Evolutionary conservation across 2,113 vertebrate genomes (phyloP), one percentile per base, ranked within the genome.

Genomic region (Empidonax alnorum): DNA sequence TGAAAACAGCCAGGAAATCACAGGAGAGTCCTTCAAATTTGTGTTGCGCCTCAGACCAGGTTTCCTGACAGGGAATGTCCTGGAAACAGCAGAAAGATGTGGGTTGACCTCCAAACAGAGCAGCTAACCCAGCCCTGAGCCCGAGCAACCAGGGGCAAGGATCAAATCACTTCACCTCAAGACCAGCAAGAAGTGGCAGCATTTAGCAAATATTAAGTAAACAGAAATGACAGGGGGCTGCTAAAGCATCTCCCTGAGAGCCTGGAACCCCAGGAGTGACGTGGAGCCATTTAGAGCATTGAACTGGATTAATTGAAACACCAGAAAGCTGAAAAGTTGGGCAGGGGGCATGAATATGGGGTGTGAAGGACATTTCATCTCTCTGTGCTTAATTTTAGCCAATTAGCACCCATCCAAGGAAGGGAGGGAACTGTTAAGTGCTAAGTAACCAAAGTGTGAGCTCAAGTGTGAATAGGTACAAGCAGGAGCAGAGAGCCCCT

Each of bases 321-420:
- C 55, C 59, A 80, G 67, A 39, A 67, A 37, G 79, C 67, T 74
- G 71, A 72, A 89, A 90, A 90, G 27, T 75, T 58, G 78, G 31
- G 59, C n/a, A 77, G 28, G 55, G 71, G 69, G 46, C 49, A 67
- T 6, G 50, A 63, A 46, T 46, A 50, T 27, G 10, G 58, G 80
- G 53, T 93, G 88, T 77, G 85, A 89, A 84, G 67, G 84, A 30
- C 78, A 68, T 84, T 73, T 92, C 63, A 66, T 31, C 63, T 44
- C 56, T 6, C 79, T 85, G 44, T 14, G 4, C 49, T 84, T 94
- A 75, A 96, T 95, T 88, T 93, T 58, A 73, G 72, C 89, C 87
- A 96, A 96, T 97, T 97, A 96, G 82, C 89, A 84, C 88, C 69
- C 88, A 85, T 46, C 67, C 27, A 27, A 78, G 31, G 88, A 78